These are phyloP conservation scores for Cephalotes varians DNA, from an alignment of 2,888 invertebrate genomes.

Conservation along the genomic window DNA sequence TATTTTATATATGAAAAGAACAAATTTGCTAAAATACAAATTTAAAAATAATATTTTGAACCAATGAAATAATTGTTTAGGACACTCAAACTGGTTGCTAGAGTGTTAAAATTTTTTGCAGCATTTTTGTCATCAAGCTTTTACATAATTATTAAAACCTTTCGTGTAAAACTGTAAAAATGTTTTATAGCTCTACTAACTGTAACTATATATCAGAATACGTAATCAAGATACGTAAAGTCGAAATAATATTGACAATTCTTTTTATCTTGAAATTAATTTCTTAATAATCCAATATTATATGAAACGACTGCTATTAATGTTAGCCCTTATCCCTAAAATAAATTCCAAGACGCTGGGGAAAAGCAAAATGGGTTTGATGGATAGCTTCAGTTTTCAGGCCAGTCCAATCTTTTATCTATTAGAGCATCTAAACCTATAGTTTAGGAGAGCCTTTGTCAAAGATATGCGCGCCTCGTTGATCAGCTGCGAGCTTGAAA, in stretches of 20 bases:
- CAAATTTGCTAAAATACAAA: too few species aligned
- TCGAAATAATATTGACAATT: neutral
- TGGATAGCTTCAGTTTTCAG: conserved; percentile 5
- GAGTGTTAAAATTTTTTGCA: too few species aligned
- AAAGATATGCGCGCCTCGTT: conserved; percentile 18
- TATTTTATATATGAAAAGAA: too few species aligned
- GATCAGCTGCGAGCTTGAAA: conserved; percentile 28
- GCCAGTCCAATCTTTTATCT: neutral
- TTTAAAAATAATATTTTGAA: too few species aligned
- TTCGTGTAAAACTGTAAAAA: neutral
- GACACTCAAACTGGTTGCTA: too few species aligned
- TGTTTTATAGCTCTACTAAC: neutral
- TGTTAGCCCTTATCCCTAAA: neutral
- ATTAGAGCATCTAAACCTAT: neutral
- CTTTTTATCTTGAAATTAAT: conserved; percentile 10
- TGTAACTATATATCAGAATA: neutral
- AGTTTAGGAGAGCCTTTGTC: conserved; percentile 2
- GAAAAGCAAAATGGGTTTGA: neutral
- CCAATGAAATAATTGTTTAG: too few species aligned
- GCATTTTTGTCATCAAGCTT: too few species aligned
- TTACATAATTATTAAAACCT: too few species aligned
- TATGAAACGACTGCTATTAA: neutral
- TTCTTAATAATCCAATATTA: neutral
- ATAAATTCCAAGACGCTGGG: neutral
- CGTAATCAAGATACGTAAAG: neutral